Conservation (phyloP, 2,888 invertebrate genomes). For the Rhagonycha lutea region DNA sequence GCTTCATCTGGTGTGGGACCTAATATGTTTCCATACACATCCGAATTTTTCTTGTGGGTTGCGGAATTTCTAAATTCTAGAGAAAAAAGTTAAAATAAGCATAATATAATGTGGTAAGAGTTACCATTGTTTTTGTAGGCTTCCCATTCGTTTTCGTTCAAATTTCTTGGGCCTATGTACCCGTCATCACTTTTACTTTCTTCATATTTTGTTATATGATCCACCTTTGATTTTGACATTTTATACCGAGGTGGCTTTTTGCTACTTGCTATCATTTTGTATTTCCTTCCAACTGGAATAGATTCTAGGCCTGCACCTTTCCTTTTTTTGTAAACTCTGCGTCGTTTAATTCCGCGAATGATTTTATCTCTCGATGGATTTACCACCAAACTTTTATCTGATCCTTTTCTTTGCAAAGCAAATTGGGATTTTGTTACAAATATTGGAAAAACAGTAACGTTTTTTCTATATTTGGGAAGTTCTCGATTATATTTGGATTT, state of each 20-base stretch:
- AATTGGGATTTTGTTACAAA: background rate
- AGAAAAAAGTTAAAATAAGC: too few species aligned
- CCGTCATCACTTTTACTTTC: background rate
- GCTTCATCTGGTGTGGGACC: conserved; percentile 49
- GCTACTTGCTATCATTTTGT: background rate
- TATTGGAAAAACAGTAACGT: background rate
- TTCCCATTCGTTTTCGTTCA: background rate
- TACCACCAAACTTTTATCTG: background rate
- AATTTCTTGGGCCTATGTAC: background rate
- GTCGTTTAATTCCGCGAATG: background rate
- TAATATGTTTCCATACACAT: conserved; percentile 33
- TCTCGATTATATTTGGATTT: background rate
- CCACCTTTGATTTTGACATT: background rate
- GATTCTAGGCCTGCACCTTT: background rate
- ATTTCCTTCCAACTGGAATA: background rate
- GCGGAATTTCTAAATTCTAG: background rate
- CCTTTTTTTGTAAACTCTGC: background rate
- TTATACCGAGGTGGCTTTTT: background rate
- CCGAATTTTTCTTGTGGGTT: background rate
- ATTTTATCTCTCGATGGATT: background rate
- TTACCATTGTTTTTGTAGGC: background rate
- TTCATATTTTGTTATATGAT: background rate
- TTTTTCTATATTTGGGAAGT: background rate
- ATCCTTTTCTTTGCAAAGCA: background rate
- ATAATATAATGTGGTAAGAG: background rate